phyloP scores from a whole-genome alignment of 2,113 vertebrate species.

The Diadophis punctatus region DNA sequence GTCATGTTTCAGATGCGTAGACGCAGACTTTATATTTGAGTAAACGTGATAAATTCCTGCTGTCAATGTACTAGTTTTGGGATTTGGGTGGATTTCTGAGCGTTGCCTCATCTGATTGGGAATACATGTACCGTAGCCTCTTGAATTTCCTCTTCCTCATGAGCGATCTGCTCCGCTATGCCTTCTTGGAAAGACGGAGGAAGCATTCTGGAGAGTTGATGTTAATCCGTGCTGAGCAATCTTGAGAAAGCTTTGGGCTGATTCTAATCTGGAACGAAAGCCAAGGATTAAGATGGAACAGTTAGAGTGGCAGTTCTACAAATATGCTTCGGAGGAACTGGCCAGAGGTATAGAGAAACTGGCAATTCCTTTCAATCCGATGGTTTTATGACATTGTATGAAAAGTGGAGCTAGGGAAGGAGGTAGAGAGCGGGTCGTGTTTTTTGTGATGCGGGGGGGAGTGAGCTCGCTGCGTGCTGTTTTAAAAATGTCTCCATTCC shows the following conservation, averaged over 20 bases:
- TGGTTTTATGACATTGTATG: not conserved
- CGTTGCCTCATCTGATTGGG: not conserved
- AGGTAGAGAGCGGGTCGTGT: too few species aligned
- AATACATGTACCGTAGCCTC: not conserved
- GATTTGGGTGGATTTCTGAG: not conserved
- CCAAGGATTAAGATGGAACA: conserved; percentile 3
- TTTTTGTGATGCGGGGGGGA: not conserved
- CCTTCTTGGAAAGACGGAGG: not conserved
- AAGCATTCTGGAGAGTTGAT: not conserved
- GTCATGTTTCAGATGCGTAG: not conserved
- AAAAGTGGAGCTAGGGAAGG: not conserved
- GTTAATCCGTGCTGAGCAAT: not conserved
- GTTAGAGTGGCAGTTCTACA: not conserved
- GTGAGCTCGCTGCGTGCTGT: too few species aligned
- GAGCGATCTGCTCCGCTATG: not conserved
- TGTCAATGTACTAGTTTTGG: not conserved
- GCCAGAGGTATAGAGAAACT: too few species aligned
- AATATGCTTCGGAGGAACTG: not conserved
- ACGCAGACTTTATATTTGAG: too few species aligned
- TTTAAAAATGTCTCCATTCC: not conserved
- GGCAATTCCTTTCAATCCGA: not conserved
- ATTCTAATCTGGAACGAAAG: conserved; percentile 25
- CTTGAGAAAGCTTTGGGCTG: conserved; percentile 5
- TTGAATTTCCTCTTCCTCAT: not conserved
- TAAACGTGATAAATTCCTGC: too few species aligned